Conservation (phyloP, 1,140 invertebrate species). For the Trichoplusia ni region DNA sequence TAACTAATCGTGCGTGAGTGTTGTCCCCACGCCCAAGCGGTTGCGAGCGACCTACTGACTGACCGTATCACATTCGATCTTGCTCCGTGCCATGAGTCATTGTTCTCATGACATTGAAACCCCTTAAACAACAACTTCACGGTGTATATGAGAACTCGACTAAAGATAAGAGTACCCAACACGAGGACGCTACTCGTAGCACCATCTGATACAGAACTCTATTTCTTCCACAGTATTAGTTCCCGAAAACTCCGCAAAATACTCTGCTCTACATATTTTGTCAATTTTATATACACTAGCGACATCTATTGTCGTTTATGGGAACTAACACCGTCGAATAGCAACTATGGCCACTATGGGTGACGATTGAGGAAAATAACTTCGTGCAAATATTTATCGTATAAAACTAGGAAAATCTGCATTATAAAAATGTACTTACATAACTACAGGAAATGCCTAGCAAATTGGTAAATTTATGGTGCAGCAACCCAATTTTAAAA, state of each 20-base stretch:
- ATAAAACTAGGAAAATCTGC: too few relatives aligned
- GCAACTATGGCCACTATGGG: background rate
- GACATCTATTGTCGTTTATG: background rate
- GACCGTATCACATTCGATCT: conserved; percentile 29
- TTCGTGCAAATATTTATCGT: too few relatives aligned
- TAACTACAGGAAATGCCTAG: background rate
- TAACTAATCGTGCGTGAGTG: conserved; percentile 16
- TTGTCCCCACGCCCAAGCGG: conserved; percentile 1
- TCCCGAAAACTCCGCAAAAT: conserved; percentile 7
- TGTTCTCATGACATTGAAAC: conserved; percentile 23
- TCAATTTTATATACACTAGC: background rate
- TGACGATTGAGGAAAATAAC: too few relatives aligned
- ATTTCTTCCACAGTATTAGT: conserved; percentile 10
- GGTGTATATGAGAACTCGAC: background rate
- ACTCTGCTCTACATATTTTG: background rate
- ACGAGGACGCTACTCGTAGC: conserved; percentile 10
- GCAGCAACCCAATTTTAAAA: too few relatives aligned
- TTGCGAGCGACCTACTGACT: conserved; percentile 27
- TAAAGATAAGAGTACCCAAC: background rate
- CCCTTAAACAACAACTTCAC: conserved; percentile 21
- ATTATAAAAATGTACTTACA: too few relatives aligned
- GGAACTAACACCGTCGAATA: background rate
- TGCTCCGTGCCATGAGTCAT: conserved; percentile 19
- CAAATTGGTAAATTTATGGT: background rate
- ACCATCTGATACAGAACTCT: conserved; percentile 1